Evolutionary conservation across 2,113 vertebrate genomes (phyloP).

Genomic region (Orycteropus afer): DNA sequence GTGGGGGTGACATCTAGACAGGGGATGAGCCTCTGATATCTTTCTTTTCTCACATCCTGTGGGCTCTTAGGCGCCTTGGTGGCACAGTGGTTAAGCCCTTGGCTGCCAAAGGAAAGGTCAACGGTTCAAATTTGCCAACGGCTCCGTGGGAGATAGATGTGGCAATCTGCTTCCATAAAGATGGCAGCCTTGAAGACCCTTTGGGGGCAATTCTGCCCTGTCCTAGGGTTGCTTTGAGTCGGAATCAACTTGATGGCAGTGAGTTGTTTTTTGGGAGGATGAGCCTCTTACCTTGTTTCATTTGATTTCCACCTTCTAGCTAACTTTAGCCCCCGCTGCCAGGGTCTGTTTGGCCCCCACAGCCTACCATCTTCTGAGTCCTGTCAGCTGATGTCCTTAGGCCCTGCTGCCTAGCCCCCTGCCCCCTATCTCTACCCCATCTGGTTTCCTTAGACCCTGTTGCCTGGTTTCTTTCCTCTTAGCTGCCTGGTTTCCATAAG

Average conservation of each 20-base stretch:
- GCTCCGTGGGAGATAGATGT: not conserved
- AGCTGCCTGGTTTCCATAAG: not conserved
- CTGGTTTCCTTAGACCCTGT: not conserved
- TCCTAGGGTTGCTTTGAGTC: not conserved
- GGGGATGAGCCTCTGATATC: conserved; percentile 71
- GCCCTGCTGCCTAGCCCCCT: not conserved
- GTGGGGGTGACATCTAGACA: conserved; percentile 66
- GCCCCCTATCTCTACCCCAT: not conserved
- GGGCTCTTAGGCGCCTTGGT: conserved; percentile 48
- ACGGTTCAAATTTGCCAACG: not conserved
- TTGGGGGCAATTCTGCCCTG: too few relatives aligned
- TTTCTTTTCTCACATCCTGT: conserved; percentile 68
- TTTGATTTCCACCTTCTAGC: conserved; percentile 56
- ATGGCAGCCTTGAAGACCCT: not conserved
- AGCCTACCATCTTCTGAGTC: not conserved
- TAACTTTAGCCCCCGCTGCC: conserved; percentile 5
- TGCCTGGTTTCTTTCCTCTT: conserved; percentile 27
- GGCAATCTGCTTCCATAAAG: not conserved
- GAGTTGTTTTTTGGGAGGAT: not conserved
- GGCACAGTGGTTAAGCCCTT: not conserved
- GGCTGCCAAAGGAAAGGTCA: not conserved
- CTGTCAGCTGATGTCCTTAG: not conserved
- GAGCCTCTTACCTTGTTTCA: conserved; percentile 68
- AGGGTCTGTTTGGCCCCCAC: not conserved
- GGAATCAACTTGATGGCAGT: not conserved